A percentile compares a stretch with the other conserved stretches of the same genome.
These are phyloP conservation scores for Petromus typicus DNA, from an alignment of 2,113 vertebrate species.

Conservation along the genomic window DNA sequence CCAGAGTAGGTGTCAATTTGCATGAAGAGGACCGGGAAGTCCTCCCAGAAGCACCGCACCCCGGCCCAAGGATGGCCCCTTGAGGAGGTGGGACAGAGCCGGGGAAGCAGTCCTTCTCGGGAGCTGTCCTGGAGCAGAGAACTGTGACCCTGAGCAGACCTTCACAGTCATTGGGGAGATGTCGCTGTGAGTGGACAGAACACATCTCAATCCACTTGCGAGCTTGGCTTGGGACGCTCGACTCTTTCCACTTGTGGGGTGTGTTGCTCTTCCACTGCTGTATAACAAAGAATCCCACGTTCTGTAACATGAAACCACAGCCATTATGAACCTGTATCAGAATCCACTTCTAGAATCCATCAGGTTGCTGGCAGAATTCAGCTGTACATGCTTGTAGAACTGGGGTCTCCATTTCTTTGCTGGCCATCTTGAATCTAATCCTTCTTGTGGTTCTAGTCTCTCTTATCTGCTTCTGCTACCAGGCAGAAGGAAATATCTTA, in stretches of 20 bases:
- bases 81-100: not conserved
- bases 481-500: not conserved
- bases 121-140: not conserved
- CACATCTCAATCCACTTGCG: not conserved
- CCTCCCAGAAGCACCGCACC: not conserved
- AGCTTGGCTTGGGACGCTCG: not conserved
- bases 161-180: not conserved
- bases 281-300: not conserved
- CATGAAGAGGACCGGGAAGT: accelerated
- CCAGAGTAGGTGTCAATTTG: not conserved
- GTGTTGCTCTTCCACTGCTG: not conserved
- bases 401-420: not conserved
- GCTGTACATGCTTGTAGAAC: not conserved
- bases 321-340: not conserved
- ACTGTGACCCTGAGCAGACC: not conserved
- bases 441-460: not conserved
- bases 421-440: not conserved
- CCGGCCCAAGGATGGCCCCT: not conserved
- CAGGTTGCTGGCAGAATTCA: not conserved
- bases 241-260: not conserved
- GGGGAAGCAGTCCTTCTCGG: not conserved
- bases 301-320: not conserved
- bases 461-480: not conserved
- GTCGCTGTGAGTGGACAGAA: not conserved
- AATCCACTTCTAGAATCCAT: not conserved